These are phyloP conservation scores for Hucho hucho DNA, from an alignment of 2,113 vertebrate genomes.

Conservation along the genomic window DNA sequence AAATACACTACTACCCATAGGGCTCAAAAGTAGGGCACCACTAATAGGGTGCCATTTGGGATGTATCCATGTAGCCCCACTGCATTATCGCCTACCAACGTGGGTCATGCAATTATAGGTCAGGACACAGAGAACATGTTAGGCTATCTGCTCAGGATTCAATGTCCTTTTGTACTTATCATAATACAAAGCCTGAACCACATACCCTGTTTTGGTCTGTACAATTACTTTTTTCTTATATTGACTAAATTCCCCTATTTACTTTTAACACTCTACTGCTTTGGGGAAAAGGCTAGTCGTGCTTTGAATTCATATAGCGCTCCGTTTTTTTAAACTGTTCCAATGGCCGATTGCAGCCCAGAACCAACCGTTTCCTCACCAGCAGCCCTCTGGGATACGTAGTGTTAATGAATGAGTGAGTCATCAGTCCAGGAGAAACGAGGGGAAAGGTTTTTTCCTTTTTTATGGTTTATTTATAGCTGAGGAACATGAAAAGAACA, in stretches of 20 bases:
- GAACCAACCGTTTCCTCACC: not conserved
- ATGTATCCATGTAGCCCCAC: not conserved
- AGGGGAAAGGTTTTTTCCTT: not conserved
- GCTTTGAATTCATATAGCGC: conserved; percentile 11
- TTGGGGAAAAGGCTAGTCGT: conserved; percentile 11
- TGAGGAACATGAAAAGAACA: not conserved
- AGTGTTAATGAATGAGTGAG: not conserved
- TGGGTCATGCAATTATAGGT: not conserved
- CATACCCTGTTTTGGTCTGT: too few species aligned
- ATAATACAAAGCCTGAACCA: too few species aligned
- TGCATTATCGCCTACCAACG: not conserved
- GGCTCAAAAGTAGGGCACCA: too few species aligned
- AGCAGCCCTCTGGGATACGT: not conserved
- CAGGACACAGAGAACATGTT: too few species aligned
- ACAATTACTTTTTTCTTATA: not conserved
- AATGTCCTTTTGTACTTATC: too few species aligned
- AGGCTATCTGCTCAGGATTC: too few species aligned
- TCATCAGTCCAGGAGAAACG: conserved; percentile 6
- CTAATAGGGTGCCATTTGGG: too few species aligned
- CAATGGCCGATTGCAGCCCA: not conserved
- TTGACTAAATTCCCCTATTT: conserved; percentile 21
- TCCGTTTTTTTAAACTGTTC: conserved; percentile 11
- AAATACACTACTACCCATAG: too few species aligned
- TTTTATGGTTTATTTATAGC: not conserved
- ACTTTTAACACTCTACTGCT: conserved; percentile 10